Conservation (phyloP, 2,113 vertebrate genomes). For the Columba janthina region DNA sequence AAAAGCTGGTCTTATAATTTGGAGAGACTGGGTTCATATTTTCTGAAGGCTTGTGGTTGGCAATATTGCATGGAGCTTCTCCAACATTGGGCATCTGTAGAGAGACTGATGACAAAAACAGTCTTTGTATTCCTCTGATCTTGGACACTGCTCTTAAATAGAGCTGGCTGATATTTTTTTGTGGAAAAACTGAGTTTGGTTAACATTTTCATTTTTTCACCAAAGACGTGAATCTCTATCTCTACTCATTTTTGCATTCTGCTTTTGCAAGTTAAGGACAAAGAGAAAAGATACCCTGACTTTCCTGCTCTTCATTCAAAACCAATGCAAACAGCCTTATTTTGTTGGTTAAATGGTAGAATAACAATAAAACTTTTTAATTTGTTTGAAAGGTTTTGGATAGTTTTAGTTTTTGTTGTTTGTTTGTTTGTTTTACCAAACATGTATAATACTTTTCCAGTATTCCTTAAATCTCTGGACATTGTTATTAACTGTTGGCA, state of each 20-base stretch:
- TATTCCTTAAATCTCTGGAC: background rate
- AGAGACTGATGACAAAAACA: conserved; percentile 1
- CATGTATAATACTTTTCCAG: background rate
- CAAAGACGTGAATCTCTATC: background rate
- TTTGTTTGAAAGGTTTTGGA: background rate
- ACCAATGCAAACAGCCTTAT: background rate
- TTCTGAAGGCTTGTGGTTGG: background rate
- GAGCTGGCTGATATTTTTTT: background rate
- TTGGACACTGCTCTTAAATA: background rate
- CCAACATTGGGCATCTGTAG: background rate
- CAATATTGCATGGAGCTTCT: background rate
- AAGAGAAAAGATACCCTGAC: background rate
- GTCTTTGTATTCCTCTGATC: background rate
- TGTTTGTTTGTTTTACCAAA: background rate
- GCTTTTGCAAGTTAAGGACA: background rate
- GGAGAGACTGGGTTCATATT: background rate
- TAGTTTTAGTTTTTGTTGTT: background rate
- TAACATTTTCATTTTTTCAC: background rate
- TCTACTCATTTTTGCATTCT: background rate
- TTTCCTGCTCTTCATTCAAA: background rate
- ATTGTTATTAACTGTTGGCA: background rate
- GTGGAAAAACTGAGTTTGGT: background rate
- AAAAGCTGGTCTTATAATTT: background rate
- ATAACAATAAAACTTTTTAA: background rate
- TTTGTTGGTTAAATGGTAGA: background rate